These are phyloP conservation scores for Xylota sylvarum DNA, from an alignment of 2,888 invertebrate genomes.

Conservation along the genomic window DNA sequence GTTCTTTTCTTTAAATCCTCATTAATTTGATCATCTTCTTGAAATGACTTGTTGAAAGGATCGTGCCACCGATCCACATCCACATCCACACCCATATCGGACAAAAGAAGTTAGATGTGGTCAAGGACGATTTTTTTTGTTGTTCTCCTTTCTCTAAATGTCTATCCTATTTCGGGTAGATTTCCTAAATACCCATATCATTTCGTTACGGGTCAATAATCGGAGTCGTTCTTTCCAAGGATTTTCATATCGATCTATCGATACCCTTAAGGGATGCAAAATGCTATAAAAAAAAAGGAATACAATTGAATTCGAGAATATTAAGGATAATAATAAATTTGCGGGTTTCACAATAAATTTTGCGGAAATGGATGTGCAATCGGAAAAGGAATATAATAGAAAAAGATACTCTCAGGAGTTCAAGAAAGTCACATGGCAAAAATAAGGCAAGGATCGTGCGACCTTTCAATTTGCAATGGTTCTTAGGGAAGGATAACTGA, in stretches of 20 bases:
- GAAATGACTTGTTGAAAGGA: slow-evolving; percentile 58
- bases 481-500: slow-evolving; percentile 23
- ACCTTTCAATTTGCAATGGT: slow-evolving; percentile 71
- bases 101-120: slow-evolving; percentile 54
- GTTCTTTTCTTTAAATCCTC: slow-evolving; percentile 19
- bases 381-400: slow-evolving; percentile 14
- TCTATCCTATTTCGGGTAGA: slow-evolving; percentile 27
- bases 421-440: slow-evolving; percentile 66
- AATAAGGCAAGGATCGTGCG: slow-evolving; percentile 54
- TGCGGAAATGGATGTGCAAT: slow-evolving; percentile 63
- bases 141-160: neutral
- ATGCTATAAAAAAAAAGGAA: slow-evolving; percentile 26
- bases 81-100: slow-evolving; percentile 6
- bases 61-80: slow-evolving; percentile 56
- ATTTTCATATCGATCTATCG: neutral
- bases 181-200: slow-evolving; percentile 61
- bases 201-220: slow-evolving; percentile 72
- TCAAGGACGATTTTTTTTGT: slow-evolving; percentile 43
- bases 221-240: slow-evolving; percentile 30
- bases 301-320: slow-evolving; percentile 37
- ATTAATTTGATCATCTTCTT: slow-evolving; percentile 26
- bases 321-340: slow-evolving; percentile 69
- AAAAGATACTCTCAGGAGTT: slow-evolving; percentile 42
- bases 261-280: slow-evolving; percentile 54
- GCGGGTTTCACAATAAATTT: slow-evolving; percentile 69